Evolutionary conservation across 2,113 vertebrate genomes (phyloP).

Genomic region (Urocynchramus pylzowi): DNA sequence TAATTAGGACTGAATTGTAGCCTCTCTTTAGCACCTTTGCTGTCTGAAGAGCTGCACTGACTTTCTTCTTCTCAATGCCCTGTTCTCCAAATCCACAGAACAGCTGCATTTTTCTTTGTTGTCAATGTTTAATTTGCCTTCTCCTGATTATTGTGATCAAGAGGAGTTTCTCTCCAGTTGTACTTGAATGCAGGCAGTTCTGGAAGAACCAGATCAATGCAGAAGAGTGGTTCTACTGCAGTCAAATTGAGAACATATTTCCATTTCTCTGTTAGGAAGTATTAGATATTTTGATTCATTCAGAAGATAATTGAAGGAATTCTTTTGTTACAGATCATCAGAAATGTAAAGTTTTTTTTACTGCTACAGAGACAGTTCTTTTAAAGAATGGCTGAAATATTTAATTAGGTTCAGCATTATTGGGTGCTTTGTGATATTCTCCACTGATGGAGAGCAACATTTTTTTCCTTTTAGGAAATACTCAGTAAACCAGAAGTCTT

Average conservation of each 20-base stretch:
- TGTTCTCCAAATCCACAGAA: background rate
- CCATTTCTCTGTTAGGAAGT: background rate
- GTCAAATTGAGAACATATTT: background rate
- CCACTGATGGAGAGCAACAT: background rate
- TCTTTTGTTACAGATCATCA: background rate
- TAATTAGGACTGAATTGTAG: background rate
- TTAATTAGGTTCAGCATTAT: background rate
- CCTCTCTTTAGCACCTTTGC: background rate
- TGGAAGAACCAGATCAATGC: background rate
- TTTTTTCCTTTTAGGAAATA: background rate
- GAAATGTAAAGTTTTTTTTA: background rate
- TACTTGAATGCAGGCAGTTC: background rate
- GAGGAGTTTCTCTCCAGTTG: background rate
- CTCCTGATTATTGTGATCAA: background rate
- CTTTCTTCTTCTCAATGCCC: background rate
- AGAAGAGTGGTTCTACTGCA: background rate
- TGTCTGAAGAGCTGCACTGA: background rate
- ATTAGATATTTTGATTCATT: background rate
- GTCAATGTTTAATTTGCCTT: background rate
- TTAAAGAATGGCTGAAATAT: background rate
- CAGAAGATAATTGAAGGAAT: background rate
- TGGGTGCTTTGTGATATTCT: background rate
- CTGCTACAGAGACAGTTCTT: background rate
- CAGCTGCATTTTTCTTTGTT: background rate
- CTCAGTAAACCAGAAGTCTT: background rate